Conservation (phyloP, 2,113 vertebrate genomes). For the Callopanchax toddi region DNA sequence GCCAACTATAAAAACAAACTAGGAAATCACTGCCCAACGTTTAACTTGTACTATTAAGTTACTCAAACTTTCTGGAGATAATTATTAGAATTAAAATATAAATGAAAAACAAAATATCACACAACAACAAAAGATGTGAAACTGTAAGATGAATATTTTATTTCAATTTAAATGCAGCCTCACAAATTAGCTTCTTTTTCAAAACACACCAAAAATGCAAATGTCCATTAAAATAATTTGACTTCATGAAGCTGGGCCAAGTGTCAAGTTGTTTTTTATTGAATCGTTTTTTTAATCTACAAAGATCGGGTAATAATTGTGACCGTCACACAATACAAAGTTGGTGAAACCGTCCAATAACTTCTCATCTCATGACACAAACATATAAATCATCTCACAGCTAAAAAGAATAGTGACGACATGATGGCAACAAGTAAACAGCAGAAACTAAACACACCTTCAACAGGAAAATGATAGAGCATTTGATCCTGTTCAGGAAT, state of each 20-base stretch:
- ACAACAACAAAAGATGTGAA: constrained; percentile 11
- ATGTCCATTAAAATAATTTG: constrained; percentile 38
- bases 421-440: not conserved
- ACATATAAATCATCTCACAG: too few species aligned
- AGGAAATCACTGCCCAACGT: not conserved
- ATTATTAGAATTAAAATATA: not conserved
- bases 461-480: constrained; percentile 4
- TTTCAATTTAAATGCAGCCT: constrained; percentile 51
- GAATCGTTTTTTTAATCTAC: constrained; percentile 15
- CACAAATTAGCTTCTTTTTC: constrained; percentile 57
- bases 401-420: too few species aligned
- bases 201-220: constrained; percentile 61
- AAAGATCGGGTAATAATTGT: constrained; percentile 14
- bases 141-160: constrained; percentile 54
- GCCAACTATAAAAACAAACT: constrained; percentile 1
- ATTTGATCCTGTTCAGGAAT: constrained; percentile 21
- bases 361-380: too few species aligned
- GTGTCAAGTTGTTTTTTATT: not conserved
- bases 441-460: not conserved
- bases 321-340: constrained; percentile 25
- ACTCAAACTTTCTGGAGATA: not conserved
- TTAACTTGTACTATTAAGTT: not conserved
- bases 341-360: constrained; percentile 29
- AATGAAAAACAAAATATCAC: constrained; percentile 31
- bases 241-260: constrained; percentile 28